phyloP scores from a whole-genome alignment of 2,113 vertebrate genomes.

The Scartelaos histophorus region DNA sequence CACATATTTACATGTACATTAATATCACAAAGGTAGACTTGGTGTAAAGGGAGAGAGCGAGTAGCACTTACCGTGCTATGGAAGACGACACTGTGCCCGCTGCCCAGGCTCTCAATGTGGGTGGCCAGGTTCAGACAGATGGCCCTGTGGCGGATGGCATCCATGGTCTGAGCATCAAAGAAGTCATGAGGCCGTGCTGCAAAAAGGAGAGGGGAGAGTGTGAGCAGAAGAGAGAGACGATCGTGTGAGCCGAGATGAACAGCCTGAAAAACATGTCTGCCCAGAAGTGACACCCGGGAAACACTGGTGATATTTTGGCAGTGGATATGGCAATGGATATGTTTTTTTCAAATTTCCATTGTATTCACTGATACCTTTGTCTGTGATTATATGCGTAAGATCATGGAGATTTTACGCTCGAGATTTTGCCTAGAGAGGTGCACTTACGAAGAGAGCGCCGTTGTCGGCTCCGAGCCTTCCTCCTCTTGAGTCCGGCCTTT shows the following conservation, averaged over 20 bases:
- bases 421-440: neutral
- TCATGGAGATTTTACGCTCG: no score
- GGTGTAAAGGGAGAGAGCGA: neutral
- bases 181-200: slow-evolving; percentile 96
- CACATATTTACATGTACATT: no score
- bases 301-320: no score
- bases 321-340: no score
- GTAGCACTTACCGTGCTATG: slow-evolving; percentile 88
- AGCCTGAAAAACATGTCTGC: no score
- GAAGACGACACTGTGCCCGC: slow-evolving; percentile 98
- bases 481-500: slow-evolving; percentile 93
- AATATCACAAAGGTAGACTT: neutral
- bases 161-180: slow-evolving; percentile 98
- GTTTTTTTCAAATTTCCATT: no score
- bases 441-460: slow-evolving; percentile 89
- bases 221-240: neutral
- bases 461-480: slow-evolving; percentile 92
- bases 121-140: slow-evolving; percentile 98
- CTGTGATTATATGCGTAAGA: no score
- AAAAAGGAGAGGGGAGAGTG: slow-evolving; percentile 10
- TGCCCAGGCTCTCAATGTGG: slow-evolving; percentile 96
- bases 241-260: no score
- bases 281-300: no score
- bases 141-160: slow-evolving; percentile 95
- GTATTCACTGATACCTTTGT: no score